Percentiles rank a stretch among this genome's conserved stretches.
Evolutionary conservation across 2,888 invertebrate species (phyloP).

Genomic region (Dysmachus trigonus): DNA sequence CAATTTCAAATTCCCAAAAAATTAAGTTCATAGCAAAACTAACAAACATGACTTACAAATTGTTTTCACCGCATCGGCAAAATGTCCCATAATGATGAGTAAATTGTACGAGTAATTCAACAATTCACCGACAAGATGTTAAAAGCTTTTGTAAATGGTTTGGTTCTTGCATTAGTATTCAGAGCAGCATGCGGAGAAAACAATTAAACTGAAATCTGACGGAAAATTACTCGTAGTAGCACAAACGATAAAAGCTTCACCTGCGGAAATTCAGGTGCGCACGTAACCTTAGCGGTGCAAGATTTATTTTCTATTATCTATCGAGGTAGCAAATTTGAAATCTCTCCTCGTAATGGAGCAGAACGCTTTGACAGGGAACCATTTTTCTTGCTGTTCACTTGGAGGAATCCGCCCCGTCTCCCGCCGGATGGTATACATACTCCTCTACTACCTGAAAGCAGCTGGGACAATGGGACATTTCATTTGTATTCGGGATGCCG

Average conservation of each 20-base stretch:
- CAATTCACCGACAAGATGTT: background rate
- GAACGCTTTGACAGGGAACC: slow-evolving; percentile 1
- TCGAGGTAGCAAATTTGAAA: slow-evolving; percentile 6
- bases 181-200: background rate
- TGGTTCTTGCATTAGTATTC: background rate
- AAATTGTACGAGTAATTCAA: background rate
- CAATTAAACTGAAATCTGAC: slow-evolving; percentile 32
- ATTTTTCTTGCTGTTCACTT: background rate
- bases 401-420: background rate
- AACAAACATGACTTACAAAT: background rate
- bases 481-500: slow-evolving; percentile 17
- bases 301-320: slow-evolving; percentile 13
- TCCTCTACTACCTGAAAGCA: background rate
- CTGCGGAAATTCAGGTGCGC: slow-evolving; percentile 2
- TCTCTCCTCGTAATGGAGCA: background rate
- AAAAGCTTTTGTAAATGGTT: background rate
- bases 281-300: background rate
- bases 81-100: slow-evolving; percentile 5
- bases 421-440: background rate
- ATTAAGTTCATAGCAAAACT: background rate
- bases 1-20: no score
- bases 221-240: slow-evolving; percentile 15
- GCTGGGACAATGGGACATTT: slow-evolving; percentile 14
- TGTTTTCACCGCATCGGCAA: background rate
- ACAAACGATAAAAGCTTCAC: background rate